Evolutionary conservation across 2,797 vertebrate genomes (phyloP).

Genomic region (Cossypha caffra): DNA sequence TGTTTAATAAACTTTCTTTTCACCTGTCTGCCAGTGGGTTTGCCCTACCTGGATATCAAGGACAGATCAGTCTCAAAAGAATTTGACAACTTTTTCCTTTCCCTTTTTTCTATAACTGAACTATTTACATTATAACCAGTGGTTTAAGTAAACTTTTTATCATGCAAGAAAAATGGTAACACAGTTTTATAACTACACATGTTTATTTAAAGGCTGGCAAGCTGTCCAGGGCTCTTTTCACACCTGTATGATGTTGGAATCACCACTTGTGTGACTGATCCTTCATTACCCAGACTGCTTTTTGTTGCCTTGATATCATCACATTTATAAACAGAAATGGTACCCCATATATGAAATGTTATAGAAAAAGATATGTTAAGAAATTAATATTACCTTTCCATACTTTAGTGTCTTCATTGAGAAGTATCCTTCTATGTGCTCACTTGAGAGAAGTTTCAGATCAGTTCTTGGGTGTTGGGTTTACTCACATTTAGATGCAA

Average conservation of each 20-base stretch:
- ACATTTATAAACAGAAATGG: not conserved
- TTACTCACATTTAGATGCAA: not conserved
- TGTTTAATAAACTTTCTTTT: not conserved
- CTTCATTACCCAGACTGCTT: not conserved
- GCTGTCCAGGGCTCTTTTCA: not conserved
- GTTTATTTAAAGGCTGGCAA: not conserved
- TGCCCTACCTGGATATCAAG: not conserved
- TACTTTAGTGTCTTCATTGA: too few species aligned
- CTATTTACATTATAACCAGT: not conserved
- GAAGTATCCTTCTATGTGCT: too few species aligned
- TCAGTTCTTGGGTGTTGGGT: not conserved
- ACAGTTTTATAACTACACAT: not conserved
- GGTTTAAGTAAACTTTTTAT: not conserved
- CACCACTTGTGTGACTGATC: not conserved
- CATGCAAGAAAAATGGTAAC: not conserved
- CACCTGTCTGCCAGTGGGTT: not conserved
- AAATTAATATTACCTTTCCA: not conserved
- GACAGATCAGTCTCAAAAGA: not conserved
- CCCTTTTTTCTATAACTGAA: not conserved
- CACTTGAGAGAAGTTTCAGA: not conserved
- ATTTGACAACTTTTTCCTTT: not conserved
- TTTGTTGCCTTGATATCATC: not conserved
- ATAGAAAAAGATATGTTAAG: not conserved
- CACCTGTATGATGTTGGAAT: not conserved
- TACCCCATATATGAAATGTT: not conserved